These are phyloP conservation scores for Euura saliciscinereae DNA, from an alignment of 1,140 invertebrate genomes.

Conservation along the genomic window DNA sequence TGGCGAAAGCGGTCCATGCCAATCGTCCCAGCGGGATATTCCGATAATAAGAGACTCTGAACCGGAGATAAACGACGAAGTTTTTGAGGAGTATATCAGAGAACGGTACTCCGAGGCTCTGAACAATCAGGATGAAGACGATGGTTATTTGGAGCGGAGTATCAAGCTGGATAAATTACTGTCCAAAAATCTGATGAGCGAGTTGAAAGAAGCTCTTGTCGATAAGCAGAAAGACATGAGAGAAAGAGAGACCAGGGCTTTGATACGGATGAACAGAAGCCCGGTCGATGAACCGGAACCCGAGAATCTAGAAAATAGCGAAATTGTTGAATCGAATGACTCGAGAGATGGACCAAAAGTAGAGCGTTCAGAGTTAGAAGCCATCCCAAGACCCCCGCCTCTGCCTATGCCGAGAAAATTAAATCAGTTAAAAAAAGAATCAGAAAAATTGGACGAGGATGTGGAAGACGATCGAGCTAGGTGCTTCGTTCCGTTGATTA, in stretches of 20 bases:
- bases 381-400: slow-evolving; percentile 18
- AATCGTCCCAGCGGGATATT: slow-evolving; percentile 14
- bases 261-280: slow-evolving; percentile 42
- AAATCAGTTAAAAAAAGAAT: background rate
- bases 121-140: slow-evolving; percentile 36
- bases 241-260: slow-evolving; percentile 49
- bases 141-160: slow-evolving; percentile 27
- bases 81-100: slow-evolving; percentile 56
- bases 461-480: slow-evolving; percentile 21
- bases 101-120: slow-evolving; percentile 50
- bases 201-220: slow-evolving; percentile 53
- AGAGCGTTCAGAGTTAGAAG: background rate
- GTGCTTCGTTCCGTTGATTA: slow-evolving; percentile 26
- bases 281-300: slow-evolving; percentile 12
- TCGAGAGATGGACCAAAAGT: background rate
- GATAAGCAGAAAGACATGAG: slow-evolving; percentile 52
- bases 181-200: slow-evolving; percentile 51
- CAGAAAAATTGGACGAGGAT: slow-evolving; percentile 1
- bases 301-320: background rate
- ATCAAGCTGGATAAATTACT: slow-evolving; percentile 45
- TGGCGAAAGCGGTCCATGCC: slow-evolving; percentile 7
- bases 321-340: background rate
- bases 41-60: slow-evolving; percentile 38
- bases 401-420: slow-evolving; percentile 13
- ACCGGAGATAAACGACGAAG: slow-evolving; percentile 53